Evolutionary conservation across 35 echinoderm and acorn worm species (phyloP), one percentile per base, ranked within the genome.

Genomic region (Nesometra sesokonis): DNA sequence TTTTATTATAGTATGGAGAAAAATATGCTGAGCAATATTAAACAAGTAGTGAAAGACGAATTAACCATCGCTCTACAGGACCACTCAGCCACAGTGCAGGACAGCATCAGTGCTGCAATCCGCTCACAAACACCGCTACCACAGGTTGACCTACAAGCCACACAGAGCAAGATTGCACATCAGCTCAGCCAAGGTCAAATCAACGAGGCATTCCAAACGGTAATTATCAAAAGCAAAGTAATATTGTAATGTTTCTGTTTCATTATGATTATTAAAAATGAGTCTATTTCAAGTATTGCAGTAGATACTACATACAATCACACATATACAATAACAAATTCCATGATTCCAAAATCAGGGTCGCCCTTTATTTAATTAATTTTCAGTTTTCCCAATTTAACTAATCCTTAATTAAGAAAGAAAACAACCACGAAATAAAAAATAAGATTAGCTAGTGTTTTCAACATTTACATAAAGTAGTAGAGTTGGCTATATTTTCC

Each of bases 171-270:
- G 91, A 93, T 97, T 9, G 81, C 21, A 17, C 89, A 93, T 0
- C 33, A 87, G 23, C 37, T 97, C 29, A 82, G 86, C 36, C 89
- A 90, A 80, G 80, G 87, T 4, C 89, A 91, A 0, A 89, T 93
- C 82, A 91, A 93, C 34, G 46, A 84, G 33, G 95, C 95, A 33
- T 97, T 97, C 91, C 95, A 97, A 84, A 86, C 82, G 46, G 95
- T 97, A 84, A 91, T 91, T 88, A 29, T 33, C 17, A 29, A 27
- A 57, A 46, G 15, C 31, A 0, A 37, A 84, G 17, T 9, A 29
- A 35, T 35, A 17, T 1, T 0, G 5, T 81, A 23, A n/a, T 3
- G 15, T 83, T 83, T 33, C 13, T 37, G 15, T 33, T 83, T 83
- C 17, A 17, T 83, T 29, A 37, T 35, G 13, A 37, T 17, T 0